These are phyloP conservation scores for Volucella bombylans DNA, from an alignment of 2,888 invertebrate genomes.

Conservation along the genomic window DNA sequence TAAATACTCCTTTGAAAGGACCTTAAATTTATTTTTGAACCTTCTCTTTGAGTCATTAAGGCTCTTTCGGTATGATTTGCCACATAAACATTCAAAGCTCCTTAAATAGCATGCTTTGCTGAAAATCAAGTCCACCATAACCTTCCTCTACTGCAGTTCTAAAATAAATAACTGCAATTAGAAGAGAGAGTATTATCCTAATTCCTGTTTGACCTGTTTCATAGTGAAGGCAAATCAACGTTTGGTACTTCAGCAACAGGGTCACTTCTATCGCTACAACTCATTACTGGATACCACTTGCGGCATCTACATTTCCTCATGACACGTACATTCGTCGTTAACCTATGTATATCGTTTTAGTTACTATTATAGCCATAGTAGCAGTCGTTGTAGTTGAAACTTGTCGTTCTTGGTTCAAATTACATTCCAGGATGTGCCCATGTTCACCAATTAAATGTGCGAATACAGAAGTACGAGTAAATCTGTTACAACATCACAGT, in stretches of 20 bases:
- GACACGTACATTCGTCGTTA: slow-evolving; percentile 47
- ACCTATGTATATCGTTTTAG: not conserved
- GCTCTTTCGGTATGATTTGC: not conserved
- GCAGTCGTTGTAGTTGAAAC: not conserved
- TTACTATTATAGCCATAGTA: not conserved
- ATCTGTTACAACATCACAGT: slow-evolving; percentile 37
- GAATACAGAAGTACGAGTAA: slow-evolving; percentile 27
- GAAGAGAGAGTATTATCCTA: slow-evolving; percentile 12
- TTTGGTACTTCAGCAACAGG: slow-evolving; percentile 67
- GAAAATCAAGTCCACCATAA: slow-evolving; percentile 5
- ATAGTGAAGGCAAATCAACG: slow-evolving; percentile 58
- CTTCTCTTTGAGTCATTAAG: slow-evolving; percentile 28
- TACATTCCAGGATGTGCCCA: slow-evolving; percentile 50
- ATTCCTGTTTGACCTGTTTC: slow-evolving; percentile 57
- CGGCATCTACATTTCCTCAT: slow-evolving; percentile 65
- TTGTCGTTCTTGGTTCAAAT: slow-evolving; percentile 40
- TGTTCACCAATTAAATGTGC: slow-evolving; percentile 70
- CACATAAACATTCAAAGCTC: slow-evolving; percentile 4
- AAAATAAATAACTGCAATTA: slow-evolving; percentile 35
- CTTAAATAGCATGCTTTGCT: slow-evolving; percentile 44
- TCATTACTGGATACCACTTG: slow-evolving; percentile 52
- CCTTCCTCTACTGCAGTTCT: slow-evolving; percentile 3
- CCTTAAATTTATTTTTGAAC: not conserved
- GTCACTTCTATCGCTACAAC: slow-evolving; percentile 55
- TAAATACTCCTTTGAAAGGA: too few relatives aligned